These are phyloP conservation scores for Corythucha ciliata DNA, from an alignment of 2,888 invertebrate genomes.

Conservation along the genomic window DNA sequence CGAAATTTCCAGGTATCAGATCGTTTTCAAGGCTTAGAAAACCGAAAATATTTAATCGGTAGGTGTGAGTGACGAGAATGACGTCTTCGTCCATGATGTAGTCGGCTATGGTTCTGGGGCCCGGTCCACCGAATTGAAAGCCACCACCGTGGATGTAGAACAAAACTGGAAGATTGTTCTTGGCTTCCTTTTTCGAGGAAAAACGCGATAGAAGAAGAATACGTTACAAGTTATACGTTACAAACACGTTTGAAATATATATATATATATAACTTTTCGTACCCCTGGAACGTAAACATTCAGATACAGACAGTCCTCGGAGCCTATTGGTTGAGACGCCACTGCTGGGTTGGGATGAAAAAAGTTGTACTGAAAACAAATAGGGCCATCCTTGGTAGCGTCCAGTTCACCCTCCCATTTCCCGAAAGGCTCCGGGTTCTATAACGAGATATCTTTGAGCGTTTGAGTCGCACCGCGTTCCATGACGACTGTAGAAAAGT, in stretches of 20 bases:
- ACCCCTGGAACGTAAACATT: conserved; percentile 78
- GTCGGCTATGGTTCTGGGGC: neutral
- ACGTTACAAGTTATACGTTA: too few species aligned
- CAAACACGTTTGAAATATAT: too few species aligned
- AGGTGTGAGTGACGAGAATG: conserved; percentile 68
- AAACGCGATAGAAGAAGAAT: neutral
- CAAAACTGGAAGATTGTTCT: too few species aligned
- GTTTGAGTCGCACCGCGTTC: too few species aligned
- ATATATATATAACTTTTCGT: too few species aligned
- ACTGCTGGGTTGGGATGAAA: too few species aligned
- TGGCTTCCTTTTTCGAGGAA: too few species aligned
- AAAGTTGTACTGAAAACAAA: conserved; percentile 56
- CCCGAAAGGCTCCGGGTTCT: neutral
- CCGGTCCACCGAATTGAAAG: neutral
- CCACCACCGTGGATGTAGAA: neutral
- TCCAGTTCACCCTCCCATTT: conserved; percentile 62
- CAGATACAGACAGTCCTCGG: conserved; percentile 67
- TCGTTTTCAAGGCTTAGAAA: conserved; percentile 70
- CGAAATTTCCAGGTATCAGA: conserved; percentile 69
- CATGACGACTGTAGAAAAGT: too few species aligned
- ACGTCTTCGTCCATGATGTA: conserved; percentile 41
- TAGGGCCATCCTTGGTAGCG: conserved; percentile 56
- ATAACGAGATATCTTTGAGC: too few species aligned
- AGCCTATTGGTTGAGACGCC: conserved; percentile 23
- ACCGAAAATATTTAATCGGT: conserved; percentile 72